Evolutionary conservation across 37 sponge, comb jelly and placozoan genomes (phyloP), one percentile per base, ranked within the genome.

Genomic region (Aplysina aerophoba): DNA sequence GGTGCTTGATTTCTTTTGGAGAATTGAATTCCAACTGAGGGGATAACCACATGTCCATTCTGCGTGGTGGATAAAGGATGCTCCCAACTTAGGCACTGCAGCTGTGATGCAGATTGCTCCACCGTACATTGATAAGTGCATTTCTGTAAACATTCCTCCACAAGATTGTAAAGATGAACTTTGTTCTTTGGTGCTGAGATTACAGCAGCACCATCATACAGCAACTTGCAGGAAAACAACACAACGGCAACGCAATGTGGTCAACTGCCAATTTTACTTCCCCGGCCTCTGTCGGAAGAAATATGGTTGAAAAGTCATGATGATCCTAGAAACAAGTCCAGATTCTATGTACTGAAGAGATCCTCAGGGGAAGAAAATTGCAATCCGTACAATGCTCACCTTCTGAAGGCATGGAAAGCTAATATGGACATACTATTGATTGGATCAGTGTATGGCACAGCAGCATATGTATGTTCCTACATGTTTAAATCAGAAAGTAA

Each of bases 41-140:
- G 81, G 81, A 12, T 55, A 5, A 11, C 81, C 81, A 8, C 81
- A 80, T 55, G 59, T 80, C 14, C 74, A 73, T 73, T 73, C 74
- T 12, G 5, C 14, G 27, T 73, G 74, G 74, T 73, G 74, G 37
- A 36, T 73, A 36, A 73, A 73, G 14, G 74, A 73, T 73, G 38
- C 74, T 15, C 65, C 65, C 3, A 28, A 63, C 11, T 28, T 63
- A 30, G 27, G 11, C 24, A 63, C 65, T 24, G 65, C 28, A 30
- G 2, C 4, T 24, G 65, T 4, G 5, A 30, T 3, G 28, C 65
- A 28, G 28, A 12, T 28, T 63, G 65, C 28, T 24, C 65, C 65
- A 38, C 22, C 3, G 38, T 35, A 38, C 74, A 73, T 36, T 73
- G 74, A 73, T 12, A 3, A 34, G 8, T 73, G 12, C 35, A 73